These are phyloP conservation scores for Reticulitermes lucifugus DNA, from an alignment of 2,888 invertebrate species.

Conservation along the genomic window DNA sequence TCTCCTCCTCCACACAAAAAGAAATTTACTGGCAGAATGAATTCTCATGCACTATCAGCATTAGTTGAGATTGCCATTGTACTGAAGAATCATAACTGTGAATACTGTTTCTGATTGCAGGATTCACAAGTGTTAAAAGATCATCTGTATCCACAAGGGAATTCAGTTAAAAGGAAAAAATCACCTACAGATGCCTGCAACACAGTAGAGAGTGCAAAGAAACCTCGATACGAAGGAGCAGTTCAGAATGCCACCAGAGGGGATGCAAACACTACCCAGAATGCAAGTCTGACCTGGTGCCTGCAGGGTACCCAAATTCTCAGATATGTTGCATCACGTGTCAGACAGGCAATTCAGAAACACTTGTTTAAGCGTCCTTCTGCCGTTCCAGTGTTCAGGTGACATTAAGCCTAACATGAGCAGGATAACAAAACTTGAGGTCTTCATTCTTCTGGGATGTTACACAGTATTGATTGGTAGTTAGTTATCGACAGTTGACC, in stretches of 20 bases:
- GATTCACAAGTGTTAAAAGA: slow-evolving; percentile 41
- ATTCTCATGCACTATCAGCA: not conserved
- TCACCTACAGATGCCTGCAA: not conserved
- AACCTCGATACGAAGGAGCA: not conserved
- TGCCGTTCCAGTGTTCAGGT: too few species aligned
- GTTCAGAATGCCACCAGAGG: not conserved
- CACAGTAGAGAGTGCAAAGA: not conserved
- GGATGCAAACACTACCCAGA: not conserved
- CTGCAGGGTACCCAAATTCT: slow-evolving; percentile 5
- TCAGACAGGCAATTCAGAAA: not conserved
- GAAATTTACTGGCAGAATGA: not conserved
- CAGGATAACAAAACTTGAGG: too few species aligned
- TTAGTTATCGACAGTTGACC: too few species aligned
- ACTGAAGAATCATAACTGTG: not conserved
- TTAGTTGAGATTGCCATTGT: not conserved
- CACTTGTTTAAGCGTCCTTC: not conserved
- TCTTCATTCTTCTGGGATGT: too few species aligned
- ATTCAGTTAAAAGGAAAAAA: slow-evolving; percentile 37
- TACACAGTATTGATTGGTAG: too few species aligned
- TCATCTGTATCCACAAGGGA: slow-evolving; percentile 49
- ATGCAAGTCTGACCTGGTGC: not conserved
- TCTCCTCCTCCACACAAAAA: too few species aligned
- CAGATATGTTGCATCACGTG: slow-evolving; percentile 2
- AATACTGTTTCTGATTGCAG: not conserved
- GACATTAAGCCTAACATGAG: too few species aligned